A percentile compares a stretch with the other conserved stretches of the same genome.
Evolutionary conservation across 2,113 vertebrate genomes (phyloP).

Genomic region (Channa argus): DNA sequence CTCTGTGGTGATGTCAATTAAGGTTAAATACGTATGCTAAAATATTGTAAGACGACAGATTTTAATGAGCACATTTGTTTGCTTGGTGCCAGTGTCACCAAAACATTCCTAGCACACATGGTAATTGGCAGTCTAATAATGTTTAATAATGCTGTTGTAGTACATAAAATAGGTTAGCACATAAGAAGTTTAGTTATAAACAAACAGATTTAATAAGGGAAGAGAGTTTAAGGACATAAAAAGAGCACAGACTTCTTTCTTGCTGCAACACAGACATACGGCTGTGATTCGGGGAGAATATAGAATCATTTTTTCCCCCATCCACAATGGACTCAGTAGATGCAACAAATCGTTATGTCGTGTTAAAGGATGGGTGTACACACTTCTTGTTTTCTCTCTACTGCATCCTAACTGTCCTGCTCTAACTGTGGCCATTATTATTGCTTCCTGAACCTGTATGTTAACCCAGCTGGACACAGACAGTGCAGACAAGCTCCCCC

Average conservation of each 20-base stretch:
- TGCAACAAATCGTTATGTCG: conserved; percentile 14
- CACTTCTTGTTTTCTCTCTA: conserved; percentile 4
- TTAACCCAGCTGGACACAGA: conserved; percentile 5
- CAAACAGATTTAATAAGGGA: not conserved
- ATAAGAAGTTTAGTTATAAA: not conserved
- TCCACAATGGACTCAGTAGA: conserved; percentile 3
- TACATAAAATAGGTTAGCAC: not conserved
- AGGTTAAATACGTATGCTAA: conserved; percentile 9
- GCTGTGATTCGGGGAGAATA: conserved; percentile 1
- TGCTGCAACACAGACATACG: not conserved
- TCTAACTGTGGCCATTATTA: conserved; percentile 12
- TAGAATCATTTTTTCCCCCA: not conserved
- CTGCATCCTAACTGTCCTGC: conserved; percentile 6
- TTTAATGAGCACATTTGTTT: not conserved
- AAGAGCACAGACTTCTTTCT: not conserved
- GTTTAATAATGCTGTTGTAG: not conserved
- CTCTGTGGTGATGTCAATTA: not conserved
- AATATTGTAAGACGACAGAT: conserved; percentile 1
- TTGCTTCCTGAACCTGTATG: not conserved
- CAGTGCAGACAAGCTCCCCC: conserved; percentile 20
- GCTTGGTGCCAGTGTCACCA: not conserved
- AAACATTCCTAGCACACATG: not conserved
- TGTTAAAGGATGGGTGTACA: not conserved
- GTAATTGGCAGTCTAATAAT: not conserved
- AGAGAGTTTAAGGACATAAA: conserved; percentile 1